Evolutionary conservation across 2,113 vertebrate genomes (phyloP).

Genomic region (Carassius auratus): DNA sequence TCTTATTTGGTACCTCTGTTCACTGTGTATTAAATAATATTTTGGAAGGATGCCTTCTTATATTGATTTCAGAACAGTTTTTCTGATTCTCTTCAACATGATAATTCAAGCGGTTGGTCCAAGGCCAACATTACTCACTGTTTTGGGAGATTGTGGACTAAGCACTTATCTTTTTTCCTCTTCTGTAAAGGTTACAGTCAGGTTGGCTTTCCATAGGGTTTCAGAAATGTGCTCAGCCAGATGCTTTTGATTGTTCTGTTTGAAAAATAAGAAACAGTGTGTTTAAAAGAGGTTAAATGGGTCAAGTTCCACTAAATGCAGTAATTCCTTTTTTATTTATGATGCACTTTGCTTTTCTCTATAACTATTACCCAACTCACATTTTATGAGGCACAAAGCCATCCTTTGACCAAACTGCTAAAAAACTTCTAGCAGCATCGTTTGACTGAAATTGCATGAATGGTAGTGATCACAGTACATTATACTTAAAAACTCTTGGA

Average conservation of each 20-base stretch:
- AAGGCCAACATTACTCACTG: not conserved
- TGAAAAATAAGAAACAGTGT: slow-evolving; percentile 24
- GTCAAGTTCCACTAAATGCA: slow-evolving; percentile 9
- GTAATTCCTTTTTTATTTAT: not conserved
- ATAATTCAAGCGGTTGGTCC: not conserved
- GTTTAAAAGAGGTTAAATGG: slow-evolving; percentile 24
- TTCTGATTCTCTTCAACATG: not conserved
- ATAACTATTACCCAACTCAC: not conserved
- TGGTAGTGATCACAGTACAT: not conserved
- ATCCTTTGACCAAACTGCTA: not conserved
- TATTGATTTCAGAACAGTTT: not conserved
- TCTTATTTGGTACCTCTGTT: not conserved
- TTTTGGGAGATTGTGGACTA: slow-evolving; percentile 1
- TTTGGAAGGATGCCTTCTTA: not conserved
- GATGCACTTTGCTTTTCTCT: slow-evolving; percentile 1
- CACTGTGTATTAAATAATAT: not conserved
- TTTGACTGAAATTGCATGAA: not conserved
- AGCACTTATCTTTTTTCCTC: slow-evolving; percentile 1
- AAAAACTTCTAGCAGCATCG: not conserved
- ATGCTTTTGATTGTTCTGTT: slow-evolving; percentile 44
- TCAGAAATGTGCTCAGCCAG: slow-evolving; percentile 7
- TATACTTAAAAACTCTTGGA: slow-evolving; percentile 9
- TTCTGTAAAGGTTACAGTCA: not conserved
- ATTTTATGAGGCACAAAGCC: slow-evolving; percentile 17
- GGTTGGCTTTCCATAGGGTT: not conserved